A percentile compares a stretch with the other conserved stretches of the same genome.
These are phyloP conservation scores for Drosophila nigromelanica DNA, from an alignment of 1,140 invertebrate genomes.

Conservation along the genomic window DNA sequence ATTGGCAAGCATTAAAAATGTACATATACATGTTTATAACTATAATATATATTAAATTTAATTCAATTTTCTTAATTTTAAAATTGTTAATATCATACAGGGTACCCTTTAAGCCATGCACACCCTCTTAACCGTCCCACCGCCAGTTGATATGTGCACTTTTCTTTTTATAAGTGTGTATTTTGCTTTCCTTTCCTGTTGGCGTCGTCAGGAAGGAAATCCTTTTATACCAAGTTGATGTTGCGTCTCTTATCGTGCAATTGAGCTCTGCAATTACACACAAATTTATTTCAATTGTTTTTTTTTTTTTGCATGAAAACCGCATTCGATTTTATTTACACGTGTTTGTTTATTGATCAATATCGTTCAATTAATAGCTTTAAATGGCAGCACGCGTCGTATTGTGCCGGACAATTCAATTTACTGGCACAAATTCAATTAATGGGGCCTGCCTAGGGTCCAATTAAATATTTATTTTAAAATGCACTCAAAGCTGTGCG, in stretches of 20 bases:
- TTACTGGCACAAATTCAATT: slow-evolving; percentile 18
- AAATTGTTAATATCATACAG: no score
- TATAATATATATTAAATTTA: no score
- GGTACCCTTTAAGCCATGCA: no score
- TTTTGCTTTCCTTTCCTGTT: slow-evolving; percentile 2
- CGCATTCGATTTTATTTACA: background rate
- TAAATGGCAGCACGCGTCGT: background rate
- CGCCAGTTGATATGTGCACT: background rate
- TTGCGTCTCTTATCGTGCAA: background rate
- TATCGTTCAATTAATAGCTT: background rate
- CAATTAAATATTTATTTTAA: background rate
- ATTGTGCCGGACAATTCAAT: background rate
- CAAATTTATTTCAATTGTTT: background rate
- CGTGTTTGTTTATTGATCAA: background rate
- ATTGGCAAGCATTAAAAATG: no score
- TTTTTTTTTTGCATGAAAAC: background rate
- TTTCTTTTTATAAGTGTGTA: slow-evolving; percentile 4
- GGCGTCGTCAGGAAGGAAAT: slow-evolving; percentile 11
- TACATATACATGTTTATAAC: no score
- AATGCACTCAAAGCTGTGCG: background rate
- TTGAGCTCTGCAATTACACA: background rate
- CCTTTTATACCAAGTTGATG: background rate
- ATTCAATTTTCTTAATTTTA: no score
- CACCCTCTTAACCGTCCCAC: no score
- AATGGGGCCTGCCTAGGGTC: background rate